A percentile compares a stretch with the other conserved stretches of the same genome.
Evolutionary conservation across 2,888 invertebrate genomes (phyloP).

Genomic region (Heliconius aoede): DNA sequence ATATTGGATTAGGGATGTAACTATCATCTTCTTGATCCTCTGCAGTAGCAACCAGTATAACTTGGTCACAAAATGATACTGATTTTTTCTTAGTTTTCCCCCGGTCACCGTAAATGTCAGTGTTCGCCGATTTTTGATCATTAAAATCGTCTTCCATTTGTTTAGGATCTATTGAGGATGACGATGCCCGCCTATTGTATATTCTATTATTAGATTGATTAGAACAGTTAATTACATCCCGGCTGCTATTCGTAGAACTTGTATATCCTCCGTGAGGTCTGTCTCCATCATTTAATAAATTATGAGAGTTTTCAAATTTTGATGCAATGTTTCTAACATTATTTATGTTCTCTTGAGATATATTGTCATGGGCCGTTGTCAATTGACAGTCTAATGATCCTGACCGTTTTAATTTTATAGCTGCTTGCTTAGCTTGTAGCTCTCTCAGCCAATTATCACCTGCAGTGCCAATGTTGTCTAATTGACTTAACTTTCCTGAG

Average conservation of each 20-base stretch:
- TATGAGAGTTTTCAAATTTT: slow-evolving; percentile 86
- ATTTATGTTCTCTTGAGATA: slow-evolving; percentile 54
- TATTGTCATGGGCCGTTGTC: slow-evolving; percentile 61
- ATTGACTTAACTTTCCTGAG: slow-evolving; percentile 60
- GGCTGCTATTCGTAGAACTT: slow-evolving; percentile 70
- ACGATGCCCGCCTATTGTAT: slow-evolving; percentile 70
- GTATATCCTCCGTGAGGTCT: slow-evolving; percentile 74
- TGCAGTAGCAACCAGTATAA: slow-evolving; percentile 95
- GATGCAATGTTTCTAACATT: slow-evolving; percentile 92
- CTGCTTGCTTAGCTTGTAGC: slow-evolving; percentile 90
- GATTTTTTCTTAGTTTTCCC: slow-evolving; percentile 93
- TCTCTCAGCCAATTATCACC: slow-evolving; percentile 90
- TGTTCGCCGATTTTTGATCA: slow-evolving; percentile 67
- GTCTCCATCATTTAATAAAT: slow-evolving; percentile 62
- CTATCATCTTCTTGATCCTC: slow-evolving; percentile 96
- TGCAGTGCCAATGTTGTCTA: slow-evolving; percentile 62
- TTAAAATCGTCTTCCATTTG: slow-evolving; percentile 72
- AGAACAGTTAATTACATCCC: slow-evolving; percentile 76
- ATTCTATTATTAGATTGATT: slow-evolving; percentile 68
- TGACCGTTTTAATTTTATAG: slow-evolving; percentile 71
- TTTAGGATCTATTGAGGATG: slow-evolving; percentile 75
- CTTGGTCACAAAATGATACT: slow-evolving; percentile 97
- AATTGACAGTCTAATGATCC: slow-evolving; percentile 71
- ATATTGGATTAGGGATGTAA: slow-evolving; percentile 94
- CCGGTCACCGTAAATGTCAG: slow-evolving; percentile 70